Percentiles rank a stretch among this genome's conserved stretches.
Evolutionary conservation across 2,888 invertebrate species (phyloP).

Genomic region (Drepanosiphum platanoidis): DNA sequence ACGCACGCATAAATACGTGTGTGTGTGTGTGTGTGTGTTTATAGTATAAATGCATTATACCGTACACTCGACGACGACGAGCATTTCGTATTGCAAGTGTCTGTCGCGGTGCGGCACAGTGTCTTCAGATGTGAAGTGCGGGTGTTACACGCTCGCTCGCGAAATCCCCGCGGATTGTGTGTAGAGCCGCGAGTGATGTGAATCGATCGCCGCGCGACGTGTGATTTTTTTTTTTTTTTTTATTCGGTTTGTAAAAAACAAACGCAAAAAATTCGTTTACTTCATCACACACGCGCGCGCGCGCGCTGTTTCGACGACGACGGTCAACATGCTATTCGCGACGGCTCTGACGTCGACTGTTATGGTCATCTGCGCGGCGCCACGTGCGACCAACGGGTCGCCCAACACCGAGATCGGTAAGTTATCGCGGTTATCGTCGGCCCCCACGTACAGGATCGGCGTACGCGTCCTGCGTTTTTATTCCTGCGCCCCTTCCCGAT

Average conservation of each 20-base stretch:
- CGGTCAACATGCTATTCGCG: not conserved
- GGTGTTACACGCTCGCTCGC: not conserved
- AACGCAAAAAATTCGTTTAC: no score
- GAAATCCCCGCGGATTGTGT: not conserved
- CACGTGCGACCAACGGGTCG: not conserved
- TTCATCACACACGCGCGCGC: not conserved
- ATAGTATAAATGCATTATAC: not conserved
- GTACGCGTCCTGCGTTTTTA: no score
- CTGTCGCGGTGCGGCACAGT: not conserved
- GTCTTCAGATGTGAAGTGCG: not conserved
- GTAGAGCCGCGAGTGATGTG: not conserved
- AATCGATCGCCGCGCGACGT: not conserved
- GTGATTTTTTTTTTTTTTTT: not conserved
- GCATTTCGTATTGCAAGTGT: not conserved
- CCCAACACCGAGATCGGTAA: not conserved
- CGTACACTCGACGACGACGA: not conserved
- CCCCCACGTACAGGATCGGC: no score
- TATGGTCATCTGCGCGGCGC: not conserved
- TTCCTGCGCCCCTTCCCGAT: no score
- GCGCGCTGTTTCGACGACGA: not conserved
- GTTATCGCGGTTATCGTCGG: not conserved
- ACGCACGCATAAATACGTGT: not conserved
- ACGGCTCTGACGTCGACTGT: not conserved
- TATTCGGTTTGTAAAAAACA: not conserved
- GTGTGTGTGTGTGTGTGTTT: not conserved